Conservation (phyloP, 2,888 invertebrate species). For the Trachelus troglodyta region DNA sequence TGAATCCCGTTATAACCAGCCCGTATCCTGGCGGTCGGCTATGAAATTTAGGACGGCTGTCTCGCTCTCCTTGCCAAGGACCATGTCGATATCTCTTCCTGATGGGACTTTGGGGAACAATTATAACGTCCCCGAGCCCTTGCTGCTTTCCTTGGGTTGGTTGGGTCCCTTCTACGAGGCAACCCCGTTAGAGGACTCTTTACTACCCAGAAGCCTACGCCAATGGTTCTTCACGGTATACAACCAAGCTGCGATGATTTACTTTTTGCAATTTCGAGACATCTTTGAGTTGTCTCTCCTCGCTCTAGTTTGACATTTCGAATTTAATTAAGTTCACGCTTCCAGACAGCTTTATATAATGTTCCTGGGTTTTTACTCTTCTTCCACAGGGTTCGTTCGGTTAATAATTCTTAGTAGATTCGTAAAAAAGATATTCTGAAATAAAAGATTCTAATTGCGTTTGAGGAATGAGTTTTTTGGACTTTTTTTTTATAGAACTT, state of each 20-base stretch:
- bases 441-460: neutral
- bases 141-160: neutral
- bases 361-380: neutral
- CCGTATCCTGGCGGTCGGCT: constrained; percentile 1
- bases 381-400: no score
- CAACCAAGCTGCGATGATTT: neutral
- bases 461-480: neutral
- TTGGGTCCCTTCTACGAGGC: neutral
- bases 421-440: neutral
- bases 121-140: constrained; percentile 43
- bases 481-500: neutral
- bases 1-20: neutral
- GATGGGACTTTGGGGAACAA: constrained; percentile 58
- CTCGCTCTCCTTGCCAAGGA: constrained; percentile 35
- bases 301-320: neutral
- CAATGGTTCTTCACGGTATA: neutral
- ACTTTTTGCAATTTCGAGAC: neutral
- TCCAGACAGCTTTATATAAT: neutral
- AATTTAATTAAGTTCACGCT: neutral
- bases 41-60: constrained; percentile 29
- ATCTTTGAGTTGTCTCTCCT: neutral
- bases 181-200: neutral
- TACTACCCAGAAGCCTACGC: neutral
- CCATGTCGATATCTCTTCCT: constrained; percentile 46
- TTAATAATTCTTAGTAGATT: neutral